phyloP scores from a whole-genome alignment of 2,888 invertebrate genomes.

The Tholera decimalis region DNA sequence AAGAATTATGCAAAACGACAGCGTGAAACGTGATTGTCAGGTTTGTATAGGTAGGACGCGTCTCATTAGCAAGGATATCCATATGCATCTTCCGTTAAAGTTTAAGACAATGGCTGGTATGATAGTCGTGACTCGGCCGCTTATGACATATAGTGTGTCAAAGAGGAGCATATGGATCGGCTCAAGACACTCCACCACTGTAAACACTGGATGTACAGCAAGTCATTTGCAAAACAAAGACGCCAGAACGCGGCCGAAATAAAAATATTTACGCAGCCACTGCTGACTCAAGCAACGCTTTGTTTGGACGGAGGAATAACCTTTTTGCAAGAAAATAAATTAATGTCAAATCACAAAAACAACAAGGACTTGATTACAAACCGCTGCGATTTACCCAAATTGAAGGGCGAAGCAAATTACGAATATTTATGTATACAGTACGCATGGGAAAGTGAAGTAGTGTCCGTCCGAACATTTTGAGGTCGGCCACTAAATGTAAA shows the following conservation, averaged over 20 bases:
- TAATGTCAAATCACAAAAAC: slow-evolving; percentile 78
- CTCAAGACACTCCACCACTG: slow-evolving; percentile 81
- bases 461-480: too few relatives aligned
- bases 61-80: slow-evolving; percentile 62
- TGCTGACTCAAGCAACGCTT: slow-evolving; percentile 87
- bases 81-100: slow-evolving; percentile 61
- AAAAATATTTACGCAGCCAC: slow-evolving; percentile 88
- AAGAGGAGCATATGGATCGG: slow-evolving; percentile 79
- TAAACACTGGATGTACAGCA: slow-evolving; percentile 81
- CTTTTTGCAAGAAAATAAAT: slow-evolving; percentile 84
- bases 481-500: too few relatives aligned
- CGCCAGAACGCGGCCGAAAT: slow-evolving; percentile 82
- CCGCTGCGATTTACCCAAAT: slow-evolving; percentile 48
- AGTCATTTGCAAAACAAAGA: slow-evolving; percentile 90
- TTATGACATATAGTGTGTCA: slow-evolving; percentile 74
- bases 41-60: slow-evolving; percentile 48
- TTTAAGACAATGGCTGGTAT: slow-evolving; percentile 65
- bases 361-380: slow-evolving; percentile 57
- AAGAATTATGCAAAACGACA: slow-evolving; percentile 51
- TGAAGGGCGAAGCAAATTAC: slow-evolving; percentile 28
- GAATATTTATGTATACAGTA: too few relatives aligned
- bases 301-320: slow-evolving; percentile 84
- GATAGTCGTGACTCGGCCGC: slow-evolving; percentile 69
- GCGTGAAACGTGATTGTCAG: slow-evolving; percentile 55
- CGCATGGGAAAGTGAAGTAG: not conserved